Evolutionary conservation across 1,140 invertebrate species (phyloP).

Genomic region (Watersipora subatra): DNA sequence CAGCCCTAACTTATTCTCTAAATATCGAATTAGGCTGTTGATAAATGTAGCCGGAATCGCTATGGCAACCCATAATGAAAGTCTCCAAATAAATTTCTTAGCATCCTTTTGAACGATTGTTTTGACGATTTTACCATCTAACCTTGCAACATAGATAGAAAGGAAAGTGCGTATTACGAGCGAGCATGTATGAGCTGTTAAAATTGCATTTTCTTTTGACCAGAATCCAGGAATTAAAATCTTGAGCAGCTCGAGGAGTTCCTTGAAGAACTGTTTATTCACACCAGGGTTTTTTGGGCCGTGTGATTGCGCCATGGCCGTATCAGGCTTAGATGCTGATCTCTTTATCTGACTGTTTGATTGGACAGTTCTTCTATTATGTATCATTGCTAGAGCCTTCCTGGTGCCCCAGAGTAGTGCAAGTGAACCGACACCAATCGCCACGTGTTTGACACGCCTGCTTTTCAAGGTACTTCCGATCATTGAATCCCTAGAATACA

Average conservation of each 20-base stretch:
- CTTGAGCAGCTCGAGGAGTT: conserved; percentile 61
- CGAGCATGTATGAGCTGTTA: conserved; percentile 71
- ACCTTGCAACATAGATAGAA: conserved; percentile 86
- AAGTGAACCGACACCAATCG: neutral
- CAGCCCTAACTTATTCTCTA: conserved; percentile 78
- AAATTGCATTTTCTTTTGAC: conserved; percentile 63
- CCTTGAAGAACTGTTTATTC: conserved; percentile 63
- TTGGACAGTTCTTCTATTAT: no score
- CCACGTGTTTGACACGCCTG: no score
- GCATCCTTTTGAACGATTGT: conserved; percentile 81
- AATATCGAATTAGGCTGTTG: conserved; percentile 87
- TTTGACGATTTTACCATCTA: conserved; percentile 90
- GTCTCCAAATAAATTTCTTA: conserved; percentile 59
- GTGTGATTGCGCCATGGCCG: neutral
- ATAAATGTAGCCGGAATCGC: conserved; percentile 92
- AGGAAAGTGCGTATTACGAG: conserved; percentile 82
- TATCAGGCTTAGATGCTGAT: no score
- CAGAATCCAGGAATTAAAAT: conserved; percentile 82
- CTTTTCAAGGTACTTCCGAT: no score
- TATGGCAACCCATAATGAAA: conserved; percentile 80
- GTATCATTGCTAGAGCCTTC: no score
- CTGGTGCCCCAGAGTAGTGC: neutral
- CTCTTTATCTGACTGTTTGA: no score
- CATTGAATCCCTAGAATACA: no score
- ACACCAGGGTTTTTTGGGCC: conserved; percentile 21